Evolutionary conservation across 2,113 vertebrate genomes (phyloP).

Genomic region (Serilophus lunatus): DNA sequence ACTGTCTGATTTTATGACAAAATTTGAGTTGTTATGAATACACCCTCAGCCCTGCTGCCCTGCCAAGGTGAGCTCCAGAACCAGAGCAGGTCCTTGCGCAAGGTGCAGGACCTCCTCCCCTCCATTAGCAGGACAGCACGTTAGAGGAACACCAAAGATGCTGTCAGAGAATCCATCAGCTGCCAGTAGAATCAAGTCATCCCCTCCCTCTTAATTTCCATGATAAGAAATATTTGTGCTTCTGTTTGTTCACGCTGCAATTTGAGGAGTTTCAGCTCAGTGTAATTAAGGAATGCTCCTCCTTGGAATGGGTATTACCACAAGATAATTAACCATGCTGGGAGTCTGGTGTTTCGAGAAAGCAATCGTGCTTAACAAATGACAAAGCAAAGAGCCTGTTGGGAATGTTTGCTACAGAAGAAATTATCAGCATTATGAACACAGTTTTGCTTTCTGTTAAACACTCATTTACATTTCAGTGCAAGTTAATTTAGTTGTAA

Average conservation of each 20-base stretch:
- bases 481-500: conserved; percentile 30
- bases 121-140: background rate
- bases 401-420: conserved; percentile 5
- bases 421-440: conserved; percentile 14
- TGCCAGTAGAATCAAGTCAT: background rate
- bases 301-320: conserved; percentile 27
- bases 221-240: background rate
- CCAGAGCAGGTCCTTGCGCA: background rate
- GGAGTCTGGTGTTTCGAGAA: conserved; percentile 17
- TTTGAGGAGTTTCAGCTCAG: background rate
- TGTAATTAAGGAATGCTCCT: conserved; percentile 50
- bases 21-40: background rate
- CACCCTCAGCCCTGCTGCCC: background rate
- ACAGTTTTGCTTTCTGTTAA: conserved; percentile 51
- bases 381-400: conserved; percentile 13
- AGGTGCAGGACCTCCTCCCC: background rate
- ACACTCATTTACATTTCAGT: conserved; percentile 41
- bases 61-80: background rate
- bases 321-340: conserved; percentile 34
- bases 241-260: conserved; percentile 26
- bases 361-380: conserved; percentile 34
- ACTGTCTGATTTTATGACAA: background rate
- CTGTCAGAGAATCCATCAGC: background rate
- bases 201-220: background rate
- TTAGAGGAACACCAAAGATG: background rate